Evolutionary conservation across 2,113 vertebrate genomes (phyloP), one percentile per base, ranked within the genome.

Genomic region (Syngnathoides biaculeatus): DNA sequence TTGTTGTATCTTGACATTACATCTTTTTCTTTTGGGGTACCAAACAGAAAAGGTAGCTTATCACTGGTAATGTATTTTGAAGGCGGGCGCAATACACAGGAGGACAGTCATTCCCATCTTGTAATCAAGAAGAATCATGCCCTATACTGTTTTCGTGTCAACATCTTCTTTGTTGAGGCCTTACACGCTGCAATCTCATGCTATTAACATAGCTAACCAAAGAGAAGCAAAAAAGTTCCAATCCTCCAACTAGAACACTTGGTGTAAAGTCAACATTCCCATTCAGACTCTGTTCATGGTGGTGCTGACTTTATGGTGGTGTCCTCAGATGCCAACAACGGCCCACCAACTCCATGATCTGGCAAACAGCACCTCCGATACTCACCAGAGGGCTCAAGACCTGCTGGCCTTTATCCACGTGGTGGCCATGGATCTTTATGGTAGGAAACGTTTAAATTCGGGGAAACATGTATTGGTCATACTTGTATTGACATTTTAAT

Each of bases 331-430:
- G 19, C 60, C 38, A 0, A 73, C 75, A 60, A 90, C 88, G 63
- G 82, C 70, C 0, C 74, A 71, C n/a, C 84, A 84, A 65, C 92
- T 81, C 0, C 38, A 38, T 0, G 64, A 19, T 0, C 52, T 96
- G 19, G 76, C 75, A 4, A 72, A 89, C 68, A 86, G 75, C 11
- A 90, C 91, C 0, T 81, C 61, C 0, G 66, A 83, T 42, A 93
- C 88, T 0, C 68, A 91, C 77, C 86, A 84, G 74, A 90, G 84
- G 0, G 95, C 92, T 0, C 71, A 88, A 62, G 89, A 88, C 11
- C 90, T 98, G 69, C 75, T 94, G 61, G 69, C 19, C 1, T 81
- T 86, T 38, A 79, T 96, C 78, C 77, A 55, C 4, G 88, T 84
- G 70, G 65, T 94, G 35, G 91, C 89, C 65, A 72, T 43, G 73